These are phyloP conservation scores for Hyles vespertilio DNA, from an alignment of 1,140 invertebrate genomes.

Conservation along the genomic window DNA sequence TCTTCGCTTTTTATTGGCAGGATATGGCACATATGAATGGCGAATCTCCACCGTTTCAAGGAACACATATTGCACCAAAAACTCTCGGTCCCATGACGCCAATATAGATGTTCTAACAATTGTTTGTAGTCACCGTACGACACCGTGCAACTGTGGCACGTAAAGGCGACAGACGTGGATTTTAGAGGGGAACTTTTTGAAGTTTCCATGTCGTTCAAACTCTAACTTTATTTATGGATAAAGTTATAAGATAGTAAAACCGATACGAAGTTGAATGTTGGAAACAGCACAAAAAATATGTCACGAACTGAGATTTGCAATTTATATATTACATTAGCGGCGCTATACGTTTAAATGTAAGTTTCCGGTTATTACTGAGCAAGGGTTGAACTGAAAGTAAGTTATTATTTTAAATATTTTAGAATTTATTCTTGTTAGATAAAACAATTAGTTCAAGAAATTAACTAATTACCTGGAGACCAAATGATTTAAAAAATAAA, in stretches of 20 bases:
- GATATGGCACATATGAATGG: slow-evolving; percentile 40
- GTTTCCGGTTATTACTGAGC: no score
- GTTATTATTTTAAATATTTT: no score
- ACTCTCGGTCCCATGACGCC: slow-evolving; percentile 50
- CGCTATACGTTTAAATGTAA: no score
- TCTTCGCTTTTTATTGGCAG: slow-evolving; percentile 33
- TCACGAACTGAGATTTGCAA: no score
- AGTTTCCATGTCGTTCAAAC: slow-evolving; percentile 19
- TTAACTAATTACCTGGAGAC: no score
- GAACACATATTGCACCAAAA: slow-evolving; percentile 35
- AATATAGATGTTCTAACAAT: slow-evolving; percentile 44
- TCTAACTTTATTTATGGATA: slow-evolving; percentile 16
- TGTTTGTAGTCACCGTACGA: slow-evolving; percentile 39
- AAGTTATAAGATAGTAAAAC: slow-evolving; percentile 11
- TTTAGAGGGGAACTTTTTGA: slow-evolving; percentile 8
- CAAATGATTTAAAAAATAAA: no score
- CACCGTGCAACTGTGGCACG: slow-evolving; percentile 37
- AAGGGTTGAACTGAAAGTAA: no score
- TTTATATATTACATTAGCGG: no score
- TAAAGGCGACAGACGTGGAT: slow-evolving; percentile 17
- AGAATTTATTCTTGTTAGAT: no score
- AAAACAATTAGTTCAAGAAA: no score
- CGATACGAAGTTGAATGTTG: slow-evolving; percentile 5
- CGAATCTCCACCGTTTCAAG: slow-evolving; percentile 37
- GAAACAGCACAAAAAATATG: slow-evolving; percentile 3